These are phyloP conservation scores for Scaptomyza montana DNA, from an alignment of 1,140 invertebrate species.

Conservation along the genomic window DNA sequence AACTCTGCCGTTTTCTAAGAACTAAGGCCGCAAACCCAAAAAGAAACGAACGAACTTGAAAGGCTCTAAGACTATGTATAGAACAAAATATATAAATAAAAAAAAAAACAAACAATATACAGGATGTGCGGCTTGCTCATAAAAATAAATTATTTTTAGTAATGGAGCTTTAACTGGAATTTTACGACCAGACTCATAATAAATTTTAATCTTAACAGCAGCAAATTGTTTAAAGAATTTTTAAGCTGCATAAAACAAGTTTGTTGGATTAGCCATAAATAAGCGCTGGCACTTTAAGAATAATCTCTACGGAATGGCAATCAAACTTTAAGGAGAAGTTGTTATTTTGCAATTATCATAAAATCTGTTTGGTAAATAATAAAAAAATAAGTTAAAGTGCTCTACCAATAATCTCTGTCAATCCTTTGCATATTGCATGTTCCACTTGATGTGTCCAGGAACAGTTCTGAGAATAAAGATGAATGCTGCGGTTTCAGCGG, in stretches of 20 bases:
- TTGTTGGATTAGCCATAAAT: too few species aligned
- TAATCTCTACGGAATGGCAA: too few species aligned
- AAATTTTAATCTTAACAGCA: too few species aligned
- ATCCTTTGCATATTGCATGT: neutral
- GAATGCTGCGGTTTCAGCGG: neutral
- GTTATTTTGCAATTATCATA: too few species aligned
- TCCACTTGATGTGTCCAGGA: too few species aligned
- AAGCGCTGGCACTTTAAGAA: too few species aligned
- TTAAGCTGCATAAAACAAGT: too few species aligned
- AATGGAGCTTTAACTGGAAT: neutral
- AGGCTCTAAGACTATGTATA: neutral
- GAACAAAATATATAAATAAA: neutral
- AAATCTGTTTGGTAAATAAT: too few species aligned
- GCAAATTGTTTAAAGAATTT: too few species aligned
- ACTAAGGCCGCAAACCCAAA: neutral
- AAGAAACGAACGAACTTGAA: neutral
- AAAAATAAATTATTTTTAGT: neutral
- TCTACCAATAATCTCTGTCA: neutral
- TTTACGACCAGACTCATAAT: too few species aligned
- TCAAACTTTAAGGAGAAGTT: too few species aligned
- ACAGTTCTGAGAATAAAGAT: neutral
- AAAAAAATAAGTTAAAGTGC: too few species aligned
- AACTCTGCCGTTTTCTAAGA: constrained; percentile 9
- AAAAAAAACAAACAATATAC: neutral
- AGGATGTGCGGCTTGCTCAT: neutral